Base-by-base conservation (phyloP, 2,797 vertebrate species). In the Lacerta viridis region DNA sequence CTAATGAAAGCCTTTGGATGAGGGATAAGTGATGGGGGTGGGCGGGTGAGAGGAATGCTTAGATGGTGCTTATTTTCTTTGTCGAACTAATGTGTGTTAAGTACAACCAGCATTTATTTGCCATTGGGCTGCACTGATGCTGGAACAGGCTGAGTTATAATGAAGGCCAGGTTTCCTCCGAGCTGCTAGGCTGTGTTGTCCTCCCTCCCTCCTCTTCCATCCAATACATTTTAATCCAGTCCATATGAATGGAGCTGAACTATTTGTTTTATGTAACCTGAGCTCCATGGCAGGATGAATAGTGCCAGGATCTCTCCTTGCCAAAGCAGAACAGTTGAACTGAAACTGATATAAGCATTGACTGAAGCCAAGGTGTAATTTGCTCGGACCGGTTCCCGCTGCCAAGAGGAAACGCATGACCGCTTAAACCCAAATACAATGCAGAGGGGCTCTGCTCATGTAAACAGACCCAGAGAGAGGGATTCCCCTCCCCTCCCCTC, bases 221-320 rank as follows among this genome's bases (percentile, higher is more conserved):
- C 94, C 87, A 92, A 92, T 0, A 2, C 5, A 85, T 95, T 94
- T 94, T 96, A 96, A 97, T 96, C 94, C 93, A 96, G 92, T 89
- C 94, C 95, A 95, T 94, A 96, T 96, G 96, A 96, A 93, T 94
- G 82, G 94, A 95, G 91, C 90, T 91, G 93, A 96, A 85, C 85
- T 93, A 96, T 96, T 97, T 95, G 94, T 96, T 97, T 97, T 95
- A 93, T 87, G 96, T 95, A 96, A 97, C 94, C 77, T 93, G 93
- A 96, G 96, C 95, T 96, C 81, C 89, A 86, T 84, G 94, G 87
- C 89, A 89, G 93, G 96, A 94, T 94, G 95, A 95, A 95, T 87
- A 92, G 89, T 93, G 91, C 88, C 84, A 92, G 84, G 8, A 25
- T 88, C 43, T 93, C 81, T 78, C 79, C 13, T 95, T 96, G 95